phyloP scores from a whole-genome alignment of 2,888 invertebrate genomes.

The Protophormia terraenovae region DNA sequence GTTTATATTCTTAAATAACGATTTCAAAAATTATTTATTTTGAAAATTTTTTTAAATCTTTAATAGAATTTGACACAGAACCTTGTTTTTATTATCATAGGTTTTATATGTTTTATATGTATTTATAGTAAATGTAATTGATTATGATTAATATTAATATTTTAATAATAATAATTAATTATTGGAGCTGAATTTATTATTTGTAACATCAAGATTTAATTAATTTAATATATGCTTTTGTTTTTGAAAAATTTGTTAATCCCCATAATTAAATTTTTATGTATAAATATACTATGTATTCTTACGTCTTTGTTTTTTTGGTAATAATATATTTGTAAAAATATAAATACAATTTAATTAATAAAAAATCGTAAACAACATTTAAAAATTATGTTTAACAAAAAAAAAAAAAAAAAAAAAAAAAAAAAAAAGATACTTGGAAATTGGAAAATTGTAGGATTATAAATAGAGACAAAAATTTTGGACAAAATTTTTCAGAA shows the following conservation, averaged over 20 bases:
- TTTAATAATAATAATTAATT: constrained; percentile 46
- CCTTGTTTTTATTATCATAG: neutral
- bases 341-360: neutral
- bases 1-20: too few species aligned
- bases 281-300: neutral
- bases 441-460: too few species aligned
- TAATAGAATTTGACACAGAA: constrained; percentile 20
- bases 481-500: neutral
- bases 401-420: too few species aligned
- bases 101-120: neutral
- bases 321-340: neutral
- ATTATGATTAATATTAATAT: constrained; percentile 21
- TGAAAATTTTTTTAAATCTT: neutral
- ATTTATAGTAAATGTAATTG: neutral
- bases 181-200: constrained; percentile 27
- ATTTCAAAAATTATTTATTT: neutral
- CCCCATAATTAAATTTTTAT: neutral
- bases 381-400: too few species aligned
- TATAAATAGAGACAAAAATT: neutral
- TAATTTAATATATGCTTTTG: constrained; percentile 47
- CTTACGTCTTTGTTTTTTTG: neutral
- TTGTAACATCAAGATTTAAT: constrained; percentile 52
- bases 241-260: neutral
- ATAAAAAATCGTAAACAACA: too few species aligned
- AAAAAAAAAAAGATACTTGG: too few species aligned